Evolutionary conservation across 2,797 vertebrate genomes (phyloP), one percentile per base, ranked within the genome.

Genomic region (Bufotes viridis): DNA sequence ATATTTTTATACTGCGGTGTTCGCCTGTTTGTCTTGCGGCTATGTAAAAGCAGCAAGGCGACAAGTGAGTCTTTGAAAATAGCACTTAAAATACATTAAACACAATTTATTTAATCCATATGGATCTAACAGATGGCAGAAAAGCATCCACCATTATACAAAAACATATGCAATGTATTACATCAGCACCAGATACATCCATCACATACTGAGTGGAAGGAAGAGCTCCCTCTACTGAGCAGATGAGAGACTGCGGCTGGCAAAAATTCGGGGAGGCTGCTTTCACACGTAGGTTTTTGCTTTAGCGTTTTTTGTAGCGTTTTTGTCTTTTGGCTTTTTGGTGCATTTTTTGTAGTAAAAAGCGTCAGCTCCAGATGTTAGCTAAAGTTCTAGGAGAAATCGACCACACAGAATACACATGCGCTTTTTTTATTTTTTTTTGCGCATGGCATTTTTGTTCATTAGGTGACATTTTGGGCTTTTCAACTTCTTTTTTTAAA

Each of bases 21-120:
- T 26, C 70, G 20, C 22, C 4, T 53, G 24, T 74, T 84, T 75
- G 55, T 58, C 82, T 84, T 75, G 29, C 69, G 61, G 82, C 82
- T 75, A 84, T 49, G 69, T 81, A 75, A 75, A 84, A 84, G 34
- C 82, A 75, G 51, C 65, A 58, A 83, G 53, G 55, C 70, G 65
- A 75, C 82, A 84, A 84, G 82, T 75, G 69, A 75, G 22, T 75
- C 69, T 84, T 84, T 75, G 26, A 60, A 84, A 84, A 84, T 75
- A 75, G 14, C 82, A 75, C 82, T 84, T 13, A 84, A 84, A 75
- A 84, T 84, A 57, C 82, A 84, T 75, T 84, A 75, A 49, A 75
- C 55, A 17, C 82, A 84, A 84, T 84, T 84, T 84, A 84, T 84
- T 84, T 84, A 75, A 84, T 84, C 82, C 70, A 84, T 84, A 84